phyloP scores from a whole-genome alignment of 2,797 vertebrate species.

The Microtus californicus region DNA sequence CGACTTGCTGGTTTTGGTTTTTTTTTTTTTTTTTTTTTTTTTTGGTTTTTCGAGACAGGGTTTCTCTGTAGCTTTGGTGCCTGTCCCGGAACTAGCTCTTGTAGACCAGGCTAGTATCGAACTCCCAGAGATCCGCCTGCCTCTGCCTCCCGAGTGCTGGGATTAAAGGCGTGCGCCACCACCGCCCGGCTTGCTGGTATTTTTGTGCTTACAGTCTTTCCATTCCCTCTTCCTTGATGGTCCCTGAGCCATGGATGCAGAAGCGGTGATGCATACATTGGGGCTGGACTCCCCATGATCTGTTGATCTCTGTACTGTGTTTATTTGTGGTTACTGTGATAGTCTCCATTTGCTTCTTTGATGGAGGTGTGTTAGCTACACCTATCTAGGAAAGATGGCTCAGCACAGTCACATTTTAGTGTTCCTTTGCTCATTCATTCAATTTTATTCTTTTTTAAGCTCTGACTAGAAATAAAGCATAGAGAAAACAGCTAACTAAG shows the following conservation, averaged over 20 bases:
- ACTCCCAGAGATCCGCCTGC: too few species aligned
- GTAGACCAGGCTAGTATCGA: too few species aligned
- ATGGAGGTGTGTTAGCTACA: not conserved
- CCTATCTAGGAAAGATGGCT: not conserved
- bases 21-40: too few species aligned
- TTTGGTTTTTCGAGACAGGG: too few species aligned
- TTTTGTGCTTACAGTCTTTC: not conserved
- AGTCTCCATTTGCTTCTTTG: not conserved
- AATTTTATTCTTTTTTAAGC: not conserved
- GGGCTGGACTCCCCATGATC: not conserved
- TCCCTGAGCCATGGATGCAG: not conserved
- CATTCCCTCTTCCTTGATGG: not conserved
- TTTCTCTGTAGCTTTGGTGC: too few species aligned
- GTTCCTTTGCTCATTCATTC: not conserved
- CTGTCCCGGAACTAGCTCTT: too few species aligned
- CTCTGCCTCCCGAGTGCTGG: too few species aligned
- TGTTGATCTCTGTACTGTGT: not conserved
- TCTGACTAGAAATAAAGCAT: not conserved
- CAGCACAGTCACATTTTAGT: not conserved
- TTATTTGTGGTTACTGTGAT: not conserved
- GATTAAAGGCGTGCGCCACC: too few species aligned
- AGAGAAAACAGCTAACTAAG: not conserved
- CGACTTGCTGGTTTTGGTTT: not conserved
- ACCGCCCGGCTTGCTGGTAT: too few species aligned
- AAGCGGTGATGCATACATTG: not conserved